Evolutionary conservation across 2,888 invertebrate species (phyloP), one percentile per base, ranked within the genome.

Genomic region (Matsumyia berberina): DNA sequence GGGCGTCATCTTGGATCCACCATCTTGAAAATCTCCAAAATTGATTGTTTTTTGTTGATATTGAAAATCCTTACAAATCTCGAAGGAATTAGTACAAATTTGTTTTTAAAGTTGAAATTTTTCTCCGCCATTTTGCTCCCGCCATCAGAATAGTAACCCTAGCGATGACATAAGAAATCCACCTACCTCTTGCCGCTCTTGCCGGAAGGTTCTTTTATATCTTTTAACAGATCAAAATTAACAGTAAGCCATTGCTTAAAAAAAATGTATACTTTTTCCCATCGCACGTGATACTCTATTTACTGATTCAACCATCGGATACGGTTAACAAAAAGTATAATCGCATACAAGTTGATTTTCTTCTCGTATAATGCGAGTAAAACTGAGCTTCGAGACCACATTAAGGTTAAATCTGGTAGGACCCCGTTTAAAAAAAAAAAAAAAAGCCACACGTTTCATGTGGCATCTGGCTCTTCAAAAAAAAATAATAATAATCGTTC

Each of bases 211-310:
- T 17, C 39, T 15, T 73, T 72, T 67, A 46, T 31, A 51, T 64
- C 19, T 72, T 58, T 66, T 66, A 58, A 66, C 73, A 51, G 66
- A 29, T 31, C 55, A 62, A 67, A 62, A 51, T 55, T 44, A 67
- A 62, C 58, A 58, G 67, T 33, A 42, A 44, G 9, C 29, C 64
- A 73, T 80, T 79, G 79, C 73, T 73, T 58, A 31, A 31, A 33
- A 42, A 12, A 24, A 31, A 17, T 24, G 29, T 29, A 53, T 66
- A 35, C 29, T 17, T 37, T 17, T 80, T 70, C 78, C 46, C 82
- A 67, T 78, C 72, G 67, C 82, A 83, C 66, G 82, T 83, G 82
- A 83, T 83, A 83, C 67, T 83, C 82, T 58, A 78, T 53, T 78
- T 78, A 78, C 73, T 72, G 67, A 67, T 66, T 83, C 82, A 55